A percentile compares a stretch with the other conserved stretches of the same genome.
These are phyloP conservation scores for Cheilosia scutellata DNA, from an alignment of 2,888 invertebrate species.

Conservation along the genomic window DNA sequence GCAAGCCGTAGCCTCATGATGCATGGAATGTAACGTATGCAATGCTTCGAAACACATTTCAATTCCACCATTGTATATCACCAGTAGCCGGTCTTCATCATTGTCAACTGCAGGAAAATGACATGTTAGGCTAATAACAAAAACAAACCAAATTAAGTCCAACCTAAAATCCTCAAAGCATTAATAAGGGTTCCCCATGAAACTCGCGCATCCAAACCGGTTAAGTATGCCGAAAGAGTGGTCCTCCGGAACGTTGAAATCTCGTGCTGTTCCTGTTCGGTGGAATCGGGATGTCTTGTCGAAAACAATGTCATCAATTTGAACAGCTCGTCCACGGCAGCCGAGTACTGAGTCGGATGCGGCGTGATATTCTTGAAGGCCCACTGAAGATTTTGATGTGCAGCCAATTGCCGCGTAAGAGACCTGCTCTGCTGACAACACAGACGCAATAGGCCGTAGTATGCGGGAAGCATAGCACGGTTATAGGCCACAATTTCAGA, in stretches of 20 bases:
- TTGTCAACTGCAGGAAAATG: constrained; percentile 87
- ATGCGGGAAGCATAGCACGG: constrained; percentile 96
- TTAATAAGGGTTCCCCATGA: constrained; percentile 98
- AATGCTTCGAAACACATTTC: constrained; percentile 90
- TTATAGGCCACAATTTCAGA: constrained; percentile 97
- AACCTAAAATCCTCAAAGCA: constrained; percentile 91
- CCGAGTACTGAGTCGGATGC: constrained; percentile 96
- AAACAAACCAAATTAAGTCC: not conserved
- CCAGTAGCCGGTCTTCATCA: constrained; percentile 94
- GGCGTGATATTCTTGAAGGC: constrained; percentile 98
- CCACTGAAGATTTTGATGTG: constrained; percentile 98
- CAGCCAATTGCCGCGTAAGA: constrained; percentile 94
- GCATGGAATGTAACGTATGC: constrained; percentile 95
- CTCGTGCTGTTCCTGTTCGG: constrained; percentile 91
- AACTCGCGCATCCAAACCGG: constrained; percentile 94
- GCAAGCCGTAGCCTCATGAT: constrained; percentile 96
- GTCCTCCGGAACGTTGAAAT: constrained; percentile 93
- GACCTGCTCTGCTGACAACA: constrained; percentile 95
- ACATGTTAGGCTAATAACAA: not conserved
- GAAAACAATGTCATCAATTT: constrained; percentile 95
- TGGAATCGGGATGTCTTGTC: constrained; percentile 91
- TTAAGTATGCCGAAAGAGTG: constrained; percentile 94
- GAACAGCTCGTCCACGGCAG: constrained; percentile 96
- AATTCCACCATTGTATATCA: constrained; percentile 95
- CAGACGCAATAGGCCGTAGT: constrained; percentile 94